phyloP scores from a whole-genome alignment of 1,140 invertebrate genomes.

The Polypedilum vanderplanki region DNA sequence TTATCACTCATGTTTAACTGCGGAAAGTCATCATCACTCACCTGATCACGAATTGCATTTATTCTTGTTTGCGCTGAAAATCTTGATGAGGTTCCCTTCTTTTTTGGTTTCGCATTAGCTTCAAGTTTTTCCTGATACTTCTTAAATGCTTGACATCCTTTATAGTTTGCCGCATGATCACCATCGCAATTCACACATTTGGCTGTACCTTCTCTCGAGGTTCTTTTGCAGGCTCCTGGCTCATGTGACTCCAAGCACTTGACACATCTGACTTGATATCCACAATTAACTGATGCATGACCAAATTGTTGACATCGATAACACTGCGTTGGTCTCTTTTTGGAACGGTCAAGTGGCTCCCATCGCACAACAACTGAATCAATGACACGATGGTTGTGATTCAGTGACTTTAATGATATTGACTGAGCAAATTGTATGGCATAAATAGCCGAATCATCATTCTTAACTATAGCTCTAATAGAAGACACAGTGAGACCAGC shows the following conservation, averaged over 20 bases:
- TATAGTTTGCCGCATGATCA: neutral
- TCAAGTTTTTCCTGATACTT: neutral
- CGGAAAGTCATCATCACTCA: too few species aligned
- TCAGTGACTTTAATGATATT: neutral
- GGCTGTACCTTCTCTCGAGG: neutral
- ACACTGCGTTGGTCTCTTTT: neutral
- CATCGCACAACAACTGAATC: neutral
- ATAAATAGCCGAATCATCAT: too few species aligned
- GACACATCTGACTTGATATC: neutral
- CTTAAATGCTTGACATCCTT: neutral
- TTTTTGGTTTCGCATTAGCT: slow-evolving; percentile 29
- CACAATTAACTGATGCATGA: neutral
- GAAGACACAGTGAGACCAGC: too few species aligned
- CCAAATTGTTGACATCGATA: neutral
- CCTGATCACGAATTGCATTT: too few species aligned
- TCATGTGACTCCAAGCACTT: neutral
- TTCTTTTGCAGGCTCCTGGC: neutral
- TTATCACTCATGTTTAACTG: too few species aligned
- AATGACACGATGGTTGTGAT: neutral
- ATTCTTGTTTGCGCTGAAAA: too few species aligned
- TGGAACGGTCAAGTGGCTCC: neutral
- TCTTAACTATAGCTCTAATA: too few species aligned
- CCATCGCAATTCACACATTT: neutral
- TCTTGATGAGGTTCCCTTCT: too few species aligned
- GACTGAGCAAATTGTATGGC: too few species aligned